These are phyloP conservation scores for Lycocerus yunnanus DNA, from an alignment of 2,888 invertebrate species.

Conservation along the genomic window DNA sequence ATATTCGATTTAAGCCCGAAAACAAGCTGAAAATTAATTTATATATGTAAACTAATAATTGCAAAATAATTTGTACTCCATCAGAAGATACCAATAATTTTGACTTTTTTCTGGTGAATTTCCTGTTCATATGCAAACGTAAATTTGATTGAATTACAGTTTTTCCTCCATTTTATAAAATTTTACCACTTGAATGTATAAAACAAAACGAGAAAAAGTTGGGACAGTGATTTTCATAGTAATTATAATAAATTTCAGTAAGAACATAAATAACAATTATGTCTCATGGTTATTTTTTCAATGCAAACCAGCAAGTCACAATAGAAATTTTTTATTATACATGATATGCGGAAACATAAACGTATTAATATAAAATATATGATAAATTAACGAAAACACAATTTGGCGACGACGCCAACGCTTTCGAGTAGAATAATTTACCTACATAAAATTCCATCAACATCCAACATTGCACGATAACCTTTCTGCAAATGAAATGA, in stretches of 20 bases:
- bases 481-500: slow-evolving; percentile 36
- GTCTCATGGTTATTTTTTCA: not conserved
- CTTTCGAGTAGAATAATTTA: slow-evolving; percentile 26
- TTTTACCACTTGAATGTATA: not conserved
- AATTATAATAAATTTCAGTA: not conserved
- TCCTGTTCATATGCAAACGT: too few relatives aligned
- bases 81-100: too few relatives aligned
- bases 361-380: slow-evolving; percentile 23
- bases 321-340: slow-evolving; percentile 1
- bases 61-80: too few relatives aligned
- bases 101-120: not conserved
- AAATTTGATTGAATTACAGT: too few relatives aligned
- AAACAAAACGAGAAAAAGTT: not conserved
- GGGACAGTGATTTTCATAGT: not conserved
- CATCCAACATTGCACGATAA: slow-evolving; percentile 23
- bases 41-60: too few relatives aligned
- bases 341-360: not conserved
- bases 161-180: not conserved
- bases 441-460: slow-evolving; percentile 24
- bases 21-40: too few relatives aligned
- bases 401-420: slow-evolving; percentile 41
- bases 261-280: not conserved
- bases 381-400: slow-evolving; percentile 41
- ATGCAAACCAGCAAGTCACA: not conserved
- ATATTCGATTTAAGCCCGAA: not conserved